Conservation (phyloP, 2,113 vertebrate genomes). For the Onychostruthus taczanowskii region DNA sequence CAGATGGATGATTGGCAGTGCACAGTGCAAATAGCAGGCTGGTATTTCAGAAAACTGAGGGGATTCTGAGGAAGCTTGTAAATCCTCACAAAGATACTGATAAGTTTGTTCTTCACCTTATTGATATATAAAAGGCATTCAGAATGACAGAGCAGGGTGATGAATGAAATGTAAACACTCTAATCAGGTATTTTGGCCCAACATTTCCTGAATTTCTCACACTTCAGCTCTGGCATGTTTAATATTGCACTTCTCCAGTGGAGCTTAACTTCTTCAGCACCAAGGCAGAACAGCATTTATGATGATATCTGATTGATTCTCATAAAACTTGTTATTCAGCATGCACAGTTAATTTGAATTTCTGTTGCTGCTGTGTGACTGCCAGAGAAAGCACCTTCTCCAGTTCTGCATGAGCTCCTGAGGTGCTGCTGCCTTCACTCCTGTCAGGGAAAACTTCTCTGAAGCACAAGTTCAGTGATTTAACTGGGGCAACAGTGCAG, state of each 20-base stretch:
- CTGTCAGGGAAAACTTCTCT: background rate
- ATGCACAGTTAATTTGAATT: background rate
- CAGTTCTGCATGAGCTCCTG: background rate
- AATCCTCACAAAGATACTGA: slow-evolving; percentile 6
- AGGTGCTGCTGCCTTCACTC: background rate
- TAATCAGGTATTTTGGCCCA: background rate
- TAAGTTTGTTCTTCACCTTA: background rate
- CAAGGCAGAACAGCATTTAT: background rate
- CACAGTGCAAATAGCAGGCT: background rate
- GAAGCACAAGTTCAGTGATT: background rate
- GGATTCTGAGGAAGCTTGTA: background rate
- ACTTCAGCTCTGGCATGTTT: background rate
- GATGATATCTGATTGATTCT: background rate
- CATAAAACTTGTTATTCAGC: background rate
- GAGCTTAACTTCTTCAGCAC: background rate
- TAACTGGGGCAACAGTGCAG: slow-evolving; percentile 17
- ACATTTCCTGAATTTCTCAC: background rate
- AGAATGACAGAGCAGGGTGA: background rate
- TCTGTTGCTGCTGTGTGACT: background rate
- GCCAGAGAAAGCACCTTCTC: background rate
- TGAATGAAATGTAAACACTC: background rate
- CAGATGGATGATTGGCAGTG: background rate
- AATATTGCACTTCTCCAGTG: background rate
- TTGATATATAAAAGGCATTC: background rate
- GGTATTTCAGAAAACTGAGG: background rate